Percentiles rank a stretch among this genome's conserved stretches.
phyloP scores from a whole-genome alignment of 2,797 vertebrate genomes.

The Gallinago stenura region DNA sequence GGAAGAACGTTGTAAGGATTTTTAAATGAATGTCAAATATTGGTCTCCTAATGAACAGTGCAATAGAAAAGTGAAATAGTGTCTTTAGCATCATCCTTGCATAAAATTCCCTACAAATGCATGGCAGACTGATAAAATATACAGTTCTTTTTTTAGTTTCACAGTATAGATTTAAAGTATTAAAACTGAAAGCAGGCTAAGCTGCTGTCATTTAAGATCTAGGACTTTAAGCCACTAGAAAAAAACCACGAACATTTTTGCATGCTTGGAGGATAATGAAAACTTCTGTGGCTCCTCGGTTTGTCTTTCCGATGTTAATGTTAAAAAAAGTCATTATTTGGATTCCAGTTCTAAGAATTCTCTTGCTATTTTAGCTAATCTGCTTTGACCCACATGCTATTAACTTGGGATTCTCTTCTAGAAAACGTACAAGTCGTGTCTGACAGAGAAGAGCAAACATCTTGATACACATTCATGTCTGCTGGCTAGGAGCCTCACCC shows the following conservation, averaged over 20 bases:
- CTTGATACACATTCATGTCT: neutral
- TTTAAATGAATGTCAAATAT: neutral
- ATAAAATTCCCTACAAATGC: neutral
- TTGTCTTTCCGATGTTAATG: neutral
- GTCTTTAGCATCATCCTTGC: neutral
- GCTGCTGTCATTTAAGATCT: slow-evolving; percentile 64
- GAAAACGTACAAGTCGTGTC: neutral
- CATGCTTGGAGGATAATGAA: neutral
- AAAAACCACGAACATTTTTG: neutral
- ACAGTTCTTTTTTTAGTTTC: slow-evolving; percentile 8
- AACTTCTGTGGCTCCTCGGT: neutral
- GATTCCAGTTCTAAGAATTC: slow-evolving; percentile 13
- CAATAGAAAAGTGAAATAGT: neutral
- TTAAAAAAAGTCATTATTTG: neutral
- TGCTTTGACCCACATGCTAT: slow-evolving; percentile 20
- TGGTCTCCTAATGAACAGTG: neutral
- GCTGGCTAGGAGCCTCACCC: neutral
- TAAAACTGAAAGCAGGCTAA: slow-evolving; percentile 59
- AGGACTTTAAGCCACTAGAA: neutral
- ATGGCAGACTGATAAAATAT: neutral
- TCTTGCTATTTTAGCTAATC: neutral
- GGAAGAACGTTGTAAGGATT: neutral
- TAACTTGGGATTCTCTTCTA: neutral
- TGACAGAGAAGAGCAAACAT: neutral
- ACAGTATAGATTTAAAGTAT: slow-evolving; percentile 38